Percentiles rank a stretch among this genome's conserved stretches.
phyloP scores from a whole-genome alignment of 1,140 invertebrate species.

The Caenorhabditis inopinata region DNA sequence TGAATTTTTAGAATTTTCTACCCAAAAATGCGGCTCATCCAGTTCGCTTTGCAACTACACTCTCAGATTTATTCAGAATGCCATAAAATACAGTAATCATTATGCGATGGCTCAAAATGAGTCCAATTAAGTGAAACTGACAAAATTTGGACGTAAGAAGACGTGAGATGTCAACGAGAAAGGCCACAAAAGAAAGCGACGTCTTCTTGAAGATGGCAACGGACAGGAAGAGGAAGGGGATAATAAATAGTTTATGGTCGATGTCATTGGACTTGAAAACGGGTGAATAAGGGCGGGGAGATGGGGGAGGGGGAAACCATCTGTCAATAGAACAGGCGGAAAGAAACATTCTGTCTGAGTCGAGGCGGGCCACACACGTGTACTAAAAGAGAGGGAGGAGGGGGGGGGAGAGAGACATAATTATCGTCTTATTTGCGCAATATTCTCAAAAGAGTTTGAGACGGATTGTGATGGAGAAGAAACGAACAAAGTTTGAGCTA shows the following conservation, averaged over 20 bases:
- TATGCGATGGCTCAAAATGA: too few relatives aligned
- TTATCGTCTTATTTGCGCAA: conserved; percentile 34
- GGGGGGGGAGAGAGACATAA: neutral
- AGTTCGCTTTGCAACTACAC: too few relatives aligned
- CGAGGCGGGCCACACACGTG: too few relatives aligned
- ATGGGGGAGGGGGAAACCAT: neutral
- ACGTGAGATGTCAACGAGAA: neutral
- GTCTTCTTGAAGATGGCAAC: neutral
- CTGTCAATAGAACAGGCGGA: conserved; percentile 30
- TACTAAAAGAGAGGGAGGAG: too few relatives aligned
- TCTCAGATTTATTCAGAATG: too few relatives aligned
- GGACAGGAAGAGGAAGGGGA: neutral
- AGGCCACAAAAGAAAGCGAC: neutral
- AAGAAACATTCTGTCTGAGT: conserved; percentile 10
- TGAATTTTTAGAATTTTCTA: too few relatives aligned
- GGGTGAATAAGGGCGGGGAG: too few relatives aligned
- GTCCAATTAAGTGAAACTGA: too few relatives aligned
- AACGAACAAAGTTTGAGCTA: neutral
- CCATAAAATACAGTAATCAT: too few relatives aligned
- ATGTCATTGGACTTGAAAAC: conserved; percentile 21
- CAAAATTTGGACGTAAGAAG: too few relatives aligned
- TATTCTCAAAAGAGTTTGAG: conserved; percentile 17
- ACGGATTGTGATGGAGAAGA: neutral
- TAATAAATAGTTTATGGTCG: conserved; percentile 28
- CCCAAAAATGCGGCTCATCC: too few relatives aligned